Conservation (phyloP, 2,888 invertebrate genomes). For the Ephialtes manifestator region DNA sequence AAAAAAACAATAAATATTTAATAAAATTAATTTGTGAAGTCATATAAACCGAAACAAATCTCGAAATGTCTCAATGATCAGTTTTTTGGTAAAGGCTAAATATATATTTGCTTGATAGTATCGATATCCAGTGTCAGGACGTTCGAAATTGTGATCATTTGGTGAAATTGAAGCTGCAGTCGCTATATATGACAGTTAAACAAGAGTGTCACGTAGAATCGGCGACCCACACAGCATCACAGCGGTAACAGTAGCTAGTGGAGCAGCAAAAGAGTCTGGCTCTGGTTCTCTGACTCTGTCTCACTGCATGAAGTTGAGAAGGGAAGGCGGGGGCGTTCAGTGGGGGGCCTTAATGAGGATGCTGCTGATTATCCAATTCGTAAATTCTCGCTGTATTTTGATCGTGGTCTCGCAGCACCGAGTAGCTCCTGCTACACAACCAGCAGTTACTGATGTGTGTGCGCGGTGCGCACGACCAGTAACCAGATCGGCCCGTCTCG, state of each 20-base stretch:
- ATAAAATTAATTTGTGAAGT: no score
- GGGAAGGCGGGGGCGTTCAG: conserved; percentile 85
- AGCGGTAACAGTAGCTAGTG: conserved; percentile 8
- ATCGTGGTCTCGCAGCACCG: conserved; percentile 74
- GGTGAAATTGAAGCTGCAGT: conserved; percentile 28
- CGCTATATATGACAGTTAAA: conserved; percentile 32
- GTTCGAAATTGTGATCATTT: conserved; percentile 12
- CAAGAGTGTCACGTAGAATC: conserved; percentile 62
- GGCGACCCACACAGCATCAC: conserved; percentile 62
- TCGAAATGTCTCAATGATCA: background rate
- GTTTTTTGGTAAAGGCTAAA: background rate
- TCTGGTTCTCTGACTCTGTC: conserved; percentile 41
- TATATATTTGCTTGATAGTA: background rate
- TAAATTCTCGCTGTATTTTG: conserved; percentile 86
- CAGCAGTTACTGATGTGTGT: conserved; percentile 28
- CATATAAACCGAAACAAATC: no score
- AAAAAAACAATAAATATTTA: no score
- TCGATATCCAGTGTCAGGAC: background rate
- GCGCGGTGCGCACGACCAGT: conserved; percentile 41
- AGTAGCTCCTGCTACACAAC: conserved; percentile 9
- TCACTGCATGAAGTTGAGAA: conserved; percentile 70
- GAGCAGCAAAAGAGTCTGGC: conserved; percentile 31
- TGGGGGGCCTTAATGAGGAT: conserved; percentile 88
- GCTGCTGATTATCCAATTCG: conserved; percentile 90
- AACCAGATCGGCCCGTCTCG: conserved; percentile 57